Percentiles rank a stretch among this genome's conserved stretches.
Conservation (phyloP, 2,113 vertebrate species). For the Mobula birostris region DNA sequence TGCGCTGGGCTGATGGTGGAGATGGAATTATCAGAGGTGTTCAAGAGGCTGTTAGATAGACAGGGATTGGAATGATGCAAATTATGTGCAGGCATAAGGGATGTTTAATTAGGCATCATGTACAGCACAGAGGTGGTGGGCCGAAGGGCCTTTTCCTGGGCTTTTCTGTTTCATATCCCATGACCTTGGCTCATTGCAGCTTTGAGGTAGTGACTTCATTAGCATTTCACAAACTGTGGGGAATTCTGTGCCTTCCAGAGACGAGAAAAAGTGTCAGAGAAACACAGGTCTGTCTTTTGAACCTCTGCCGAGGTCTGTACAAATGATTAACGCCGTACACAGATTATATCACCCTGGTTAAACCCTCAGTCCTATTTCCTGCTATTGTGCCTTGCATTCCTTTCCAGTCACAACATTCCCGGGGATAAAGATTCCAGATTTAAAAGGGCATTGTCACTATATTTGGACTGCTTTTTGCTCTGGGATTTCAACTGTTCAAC, state of each 20-base stretch:
- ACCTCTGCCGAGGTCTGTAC: not conserved
- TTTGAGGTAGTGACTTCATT: not conserved
- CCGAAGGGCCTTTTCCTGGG: too few relatives aligned
- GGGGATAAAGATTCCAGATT: not conserved
- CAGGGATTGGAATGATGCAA: too few relatives aligned
- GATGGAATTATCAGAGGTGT: too few relatives aligned
- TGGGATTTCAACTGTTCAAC: not conserved
- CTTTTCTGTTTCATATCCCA: too few relatives aligned
- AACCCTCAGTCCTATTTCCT: not conserved
- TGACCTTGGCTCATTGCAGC: too few relatives aligned
- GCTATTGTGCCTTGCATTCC: slow-evolving; percentile 4
- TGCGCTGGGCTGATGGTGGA: too few relatives aligned
- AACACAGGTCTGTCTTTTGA: not conserved
- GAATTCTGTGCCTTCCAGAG: too few relatives aligned
- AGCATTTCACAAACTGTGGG: too few relatives aligned
- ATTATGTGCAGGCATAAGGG: too few relatives aligned
- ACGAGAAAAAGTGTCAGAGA: not conserved
- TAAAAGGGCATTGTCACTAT: not conserved
- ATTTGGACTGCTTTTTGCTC: not conserved
- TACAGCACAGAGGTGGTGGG: too few relatives aligned
- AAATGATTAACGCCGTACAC: not conserved
- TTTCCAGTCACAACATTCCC: not conserved
- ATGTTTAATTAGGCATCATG: too few relatives aligned
- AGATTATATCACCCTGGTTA: not conserved
- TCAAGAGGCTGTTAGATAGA: too few relatives aligned